A percentile compares a stretch with the other conserved stretches of the same genome.
Evolutionary conservation across 2,888 invertebrate species (phyloP).

Genomic region (Mythimna impura): DNA sequence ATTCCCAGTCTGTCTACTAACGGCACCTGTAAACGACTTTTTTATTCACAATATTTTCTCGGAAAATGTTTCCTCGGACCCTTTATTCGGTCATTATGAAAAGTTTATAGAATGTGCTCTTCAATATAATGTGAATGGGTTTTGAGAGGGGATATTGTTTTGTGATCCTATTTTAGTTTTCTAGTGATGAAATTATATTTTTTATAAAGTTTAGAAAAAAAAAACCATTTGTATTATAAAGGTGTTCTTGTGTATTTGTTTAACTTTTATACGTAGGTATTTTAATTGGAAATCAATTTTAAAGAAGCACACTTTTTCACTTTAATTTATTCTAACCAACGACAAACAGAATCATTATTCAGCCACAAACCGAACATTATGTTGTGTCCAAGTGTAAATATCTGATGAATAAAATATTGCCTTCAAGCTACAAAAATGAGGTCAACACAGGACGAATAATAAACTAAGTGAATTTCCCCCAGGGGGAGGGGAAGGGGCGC

Average conservation of each 20-base stretch:
- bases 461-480: slow-evolving; percentile 62
- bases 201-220: too few relatives aligned
- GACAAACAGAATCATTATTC: slow-evolving; percentile 41
- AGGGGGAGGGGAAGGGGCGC: slow-evolving; percentile 8
- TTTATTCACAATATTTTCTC: slow-evolving; percentile 64
- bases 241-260: too few relatives aligned
- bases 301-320: not conserved
- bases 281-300: not conserved
- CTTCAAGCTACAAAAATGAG: slow-evolving; percentile 64
- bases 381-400: slow-evolving; percentile 63
- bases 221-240: too few relatives aligned
- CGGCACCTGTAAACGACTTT: slow-evolving; percentile 66
- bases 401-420: slow-evolving; percentile 64
- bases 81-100: slow-evolving; percentile 56
- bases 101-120: slow-evolving; percentile 38
- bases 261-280: not conserved
- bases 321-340: slow-evolving; percentile 16
- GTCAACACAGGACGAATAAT: slow-evolving; percentile 66
- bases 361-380: slow-evolving; percentile 46
- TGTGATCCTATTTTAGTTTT: slow-evolving; percentile 5
- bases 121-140: slow-evolving; percentile 19
- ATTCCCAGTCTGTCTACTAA: slow-evolving; percentile 64
- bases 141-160: slow-evolving; percentile 18
- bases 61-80: slow-evolving; percentile 50
- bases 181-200: not conserved